A percentile compares a stretch with the other conserved stretches of the same genome.
Evolutionary conservation across 2,888 invertebrate species (phyloP).

Genomic region (Schizaphis graminum): DNA sequence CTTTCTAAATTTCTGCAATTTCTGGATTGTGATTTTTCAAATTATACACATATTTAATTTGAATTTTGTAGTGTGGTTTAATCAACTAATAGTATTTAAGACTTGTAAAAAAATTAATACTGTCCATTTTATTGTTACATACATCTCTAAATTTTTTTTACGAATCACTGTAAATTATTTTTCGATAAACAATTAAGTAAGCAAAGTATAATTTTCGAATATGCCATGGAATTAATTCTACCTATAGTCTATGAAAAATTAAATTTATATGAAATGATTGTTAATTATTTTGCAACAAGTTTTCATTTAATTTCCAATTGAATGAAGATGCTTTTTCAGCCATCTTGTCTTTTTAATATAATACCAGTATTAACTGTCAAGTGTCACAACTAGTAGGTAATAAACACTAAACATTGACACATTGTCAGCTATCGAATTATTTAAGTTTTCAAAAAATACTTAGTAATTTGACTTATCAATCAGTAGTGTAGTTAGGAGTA

Average conservation of each 20-base stretch:
- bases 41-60: neutral
- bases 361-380: neutral
- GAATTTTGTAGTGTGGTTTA: neutral
- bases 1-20: no score
- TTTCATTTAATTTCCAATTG: neutral
- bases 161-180: neutral
- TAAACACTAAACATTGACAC: no score
- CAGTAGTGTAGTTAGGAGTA: no score
- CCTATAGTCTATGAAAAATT: neutral
- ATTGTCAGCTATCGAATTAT: no score
- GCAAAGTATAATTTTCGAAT: neutral
- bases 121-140: neutral
- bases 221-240: neutral
- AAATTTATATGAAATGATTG: neutral
- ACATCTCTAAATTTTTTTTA: neutral
- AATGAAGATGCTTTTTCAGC: neutral
- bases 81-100: neutral
- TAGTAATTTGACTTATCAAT: no score
- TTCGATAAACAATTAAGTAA: neutral
- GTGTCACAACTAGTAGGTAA: no score
- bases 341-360: neutral
- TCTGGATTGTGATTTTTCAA: no score
- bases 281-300: neutral
- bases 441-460: no score
- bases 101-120: neutral